phyloP scores from a whole-genome alignment of 1,140 invertebrate species.

The Pogonus chalceus region DNA sequence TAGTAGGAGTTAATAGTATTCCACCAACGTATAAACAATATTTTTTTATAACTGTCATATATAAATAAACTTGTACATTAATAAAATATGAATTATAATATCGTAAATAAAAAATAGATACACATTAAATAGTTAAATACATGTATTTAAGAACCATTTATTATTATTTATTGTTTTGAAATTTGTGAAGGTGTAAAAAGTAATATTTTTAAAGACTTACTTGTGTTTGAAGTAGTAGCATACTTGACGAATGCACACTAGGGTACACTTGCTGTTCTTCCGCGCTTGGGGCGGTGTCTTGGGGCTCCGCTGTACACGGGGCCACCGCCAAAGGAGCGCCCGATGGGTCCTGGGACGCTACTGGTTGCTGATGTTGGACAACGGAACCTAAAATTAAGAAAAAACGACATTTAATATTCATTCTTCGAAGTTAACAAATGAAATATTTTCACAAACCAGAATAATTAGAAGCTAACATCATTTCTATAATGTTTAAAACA shows the following conservation, averaged over 20 bases:
- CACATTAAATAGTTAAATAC: too few species aligned
- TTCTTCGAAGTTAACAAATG: too few species aligned
- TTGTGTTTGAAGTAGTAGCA: slow-evolving; percentile 55
- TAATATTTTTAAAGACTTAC: too few species aligned
- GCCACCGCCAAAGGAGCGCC: slow-evolving; percentile 31
- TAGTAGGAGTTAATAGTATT: too few species aligned
- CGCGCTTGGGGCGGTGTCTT: slow-evolving; percentile 26
- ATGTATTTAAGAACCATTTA: too few species aligned
- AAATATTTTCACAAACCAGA: slow-evolving; percentile 7
- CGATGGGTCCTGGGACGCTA: not conserved
- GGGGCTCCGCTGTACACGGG: slow-evolving; percentile 27
- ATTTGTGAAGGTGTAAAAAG: too few species aligned
- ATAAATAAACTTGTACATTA: too few species aligned
- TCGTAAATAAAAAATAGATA: too few species aligned
- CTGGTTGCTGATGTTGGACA: not conserved
- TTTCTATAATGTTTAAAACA: not conserved
- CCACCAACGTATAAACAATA: too few species aligned
- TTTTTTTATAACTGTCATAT: too few species aligned
- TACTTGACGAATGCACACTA: slow-evolving; percentile 42
- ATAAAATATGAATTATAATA: too few species aligned
- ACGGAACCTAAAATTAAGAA: not conserved
- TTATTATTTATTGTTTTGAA: too few species aligned
- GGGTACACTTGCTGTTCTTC: slow-evolving; percentile 5
- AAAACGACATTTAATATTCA: not conserved
- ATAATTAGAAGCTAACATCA: not conserved